These are phyloP conservation scores for Ruditapes philippinarum DNA, from an alignment of 1,140 invertebrate species.

Conservation along the genomic window DNA sequence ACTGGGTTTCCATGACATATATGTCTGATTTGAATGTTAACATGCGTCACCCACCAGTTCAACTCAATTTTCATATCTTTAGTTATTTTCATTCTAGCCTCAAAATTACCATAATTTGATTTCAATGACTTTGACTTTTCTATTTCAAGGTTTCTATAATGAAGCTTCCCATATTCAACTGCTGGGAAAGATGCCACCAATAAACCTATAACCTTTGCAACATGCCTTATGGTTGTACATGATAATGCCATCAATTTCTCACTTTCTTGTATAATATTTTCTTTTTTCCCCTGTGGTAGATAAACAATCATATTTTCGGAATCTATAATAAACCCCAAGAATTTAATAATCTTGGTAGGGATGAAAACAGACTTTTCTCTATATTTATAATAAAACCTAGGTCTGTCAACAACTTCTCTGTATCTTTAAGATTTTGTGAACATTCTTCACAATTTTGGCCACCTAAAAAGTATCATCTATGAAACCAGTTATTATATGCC, in stretches of 20 bases:
- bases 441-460: slow-evolving; percentile 31
- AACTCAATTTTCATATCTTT: background rate
- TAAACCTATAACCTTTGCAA: slow-evolving; percentile 5
- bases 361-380: slow-evolving; percentile 1
- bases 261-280: slow-evolving; percentile 37
- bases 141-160: slow-evolving; percentile 5
- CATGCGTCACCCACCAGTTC: background rate
- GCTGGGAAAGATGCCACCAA: slow-evolving; percentile 30
- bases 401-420: slow-evolving; percentile 14
- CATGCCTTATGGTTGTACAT: background rate
- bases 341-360: background rate
- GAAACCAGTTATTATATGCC: slow-evolving; percentile 27
- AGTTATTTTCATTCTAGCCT: background rate
- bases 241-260: background rate
- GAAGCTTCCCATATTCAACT: background rate
- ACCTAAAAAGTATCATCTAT: slow-evolving; percentile 65
- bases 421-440: slow-evolving; percentile 37
- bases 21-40: background rate
- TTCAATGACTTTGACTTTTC: background rate
- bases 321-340: background rate
- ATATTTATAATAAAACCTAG: slow-evolving; percentile 56
- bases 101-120: background rate
- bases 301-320: slow-evolving; percentile 31
- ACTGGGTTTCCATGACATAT: background rate
- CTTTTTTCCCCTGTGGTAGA: slow-evolving; percentile 50